Evolutionary conservation across 2,888 invertebrate genomes (phyloP).

Genomic region (Synergus umbraculus): DNA sequence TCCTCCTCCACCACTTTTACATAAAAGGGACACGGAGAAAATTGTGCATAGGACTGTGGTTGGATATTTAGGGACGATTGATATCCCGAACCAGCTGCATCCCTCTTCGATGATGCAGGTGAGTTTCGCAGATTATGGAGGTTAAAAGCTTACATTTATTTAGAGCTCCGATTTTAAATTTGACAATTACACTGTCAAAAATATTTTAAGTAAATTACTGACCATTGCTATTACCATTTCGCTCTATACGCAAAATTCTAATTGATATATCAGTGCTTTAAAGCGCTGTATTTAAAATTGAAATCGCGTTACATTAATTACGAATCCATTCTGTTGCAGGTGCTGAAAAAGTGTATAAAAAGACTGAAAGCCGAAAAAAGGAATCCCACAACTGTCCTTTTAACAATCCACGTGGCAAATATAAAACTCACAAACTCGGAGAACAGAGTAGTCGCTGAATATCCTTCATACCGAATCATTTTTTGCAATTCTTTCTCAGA

Average conservation of each 20-base stretch:
- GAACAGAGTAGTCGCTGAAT: constrained; percentile 90
- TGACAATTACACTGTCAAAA: too few species aligned
- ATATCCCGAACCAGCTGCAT: constrained; percentile 92
- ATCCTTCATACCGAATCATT: constrained; percentile 90
- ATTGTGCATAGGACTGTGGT: constrained; percentile 91
- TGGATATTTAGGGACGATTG: constrained; percentile 96
- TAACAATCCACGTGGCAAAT: constrained; percentile 90
- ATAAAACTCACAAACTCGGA: constrained; percentile 88
- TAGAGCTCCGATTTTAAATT: too few species aligned
- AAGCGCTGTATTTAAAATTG: background rate
- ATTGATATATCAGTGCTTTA: too few species aligned
- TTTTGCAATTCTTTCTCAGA: constrained; percentile 95
- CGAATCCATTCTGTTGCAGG: constrained; percentile 76
- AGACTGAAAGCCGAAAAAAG: constrained; percentile 93
- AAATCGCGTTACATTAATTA: background rate
- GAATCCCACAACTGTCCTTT: constrained; percentile 87
- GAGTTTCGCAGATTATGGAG: background rate
- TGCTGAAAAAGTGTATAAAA: constrained; percentile 92
- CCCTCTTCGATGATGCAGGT: constrained; percentile 85
- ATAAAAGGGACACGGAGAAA: constrained; percentile 73
- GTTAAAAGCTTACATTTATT: too few species aligned
- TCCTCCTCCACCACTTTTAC: constrained; percentile 73
- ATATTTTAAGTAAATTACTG: too few species aligned
- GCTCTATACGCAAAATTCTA: too few species aligned
- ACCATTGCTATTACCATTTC: too few species aligned